phyloP scores from a whole-genome alignment of 2,113 vertebrate genomes.

The Accipiter cooperii region DNA sequence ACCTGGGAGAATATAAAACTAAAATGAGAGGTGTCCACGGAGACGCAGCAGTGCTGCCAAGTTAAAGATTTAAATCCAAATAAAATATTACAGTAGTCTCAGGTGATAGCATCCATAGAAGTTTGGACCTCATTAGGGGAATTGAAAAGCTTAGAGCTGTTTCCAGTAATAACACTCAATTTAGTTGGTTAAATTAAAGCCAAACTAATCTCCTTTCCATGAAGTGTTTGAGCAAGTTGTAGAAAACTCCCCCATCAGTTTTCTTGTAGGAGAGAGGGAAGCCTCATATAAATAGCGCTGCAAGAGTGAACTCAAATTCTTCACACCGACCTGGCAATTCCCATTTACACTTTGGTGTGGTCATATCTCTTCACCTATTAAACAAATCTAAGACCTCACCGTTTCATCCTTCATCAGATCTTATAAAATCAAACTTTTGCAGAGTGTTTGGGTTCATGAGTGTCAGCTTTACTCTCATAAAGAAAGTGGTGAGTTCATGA shows the following conservation, averaged over 20 bases:
- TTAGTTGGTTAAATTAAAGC: slow-evolving; percentile 63
- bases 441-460: background rate
- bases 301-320: background rate
- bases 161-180: slow-evolving; percentile 64
- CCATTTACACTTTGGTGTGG: background rate
- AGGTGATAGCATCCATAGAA: slow-evolving; percentile 65
- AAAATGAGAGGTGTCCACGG: slow-evolving; percentile 52
- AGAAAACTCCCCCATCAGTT: slow-evolving; percentile 54
- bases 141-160: slow-evolving; percentile 63
- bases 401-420: slow-evolving; percentile 9
- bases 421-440: slow-evolving; percentile 12
- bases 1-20: slow-evolving; percentile 58
- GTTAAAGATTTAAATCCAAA: slow-evolving; percentile 59
- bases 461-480: background rate
- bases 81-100: slow-evolving; percentile 69
- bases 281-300: background rate
- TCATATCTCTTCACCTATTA: background rate
- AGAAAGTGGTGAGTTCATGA: slow-evolving; percentile 33
- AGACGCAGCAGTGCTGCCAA: slow-evolving; percentile 44
- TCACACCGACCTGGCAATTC: background rate
- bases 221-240: slow-evolving; percentile 60
- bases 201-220: slow-evolving; percentile 64
- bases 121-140: slow-evolving; percentile 63
- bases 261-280: slow-evolving; percentile 11
- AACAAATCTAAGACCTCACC: background rate